Conservation (phyloP, 1,140 invertebrate species). For the Drosophila sturtevanti region DNA sequence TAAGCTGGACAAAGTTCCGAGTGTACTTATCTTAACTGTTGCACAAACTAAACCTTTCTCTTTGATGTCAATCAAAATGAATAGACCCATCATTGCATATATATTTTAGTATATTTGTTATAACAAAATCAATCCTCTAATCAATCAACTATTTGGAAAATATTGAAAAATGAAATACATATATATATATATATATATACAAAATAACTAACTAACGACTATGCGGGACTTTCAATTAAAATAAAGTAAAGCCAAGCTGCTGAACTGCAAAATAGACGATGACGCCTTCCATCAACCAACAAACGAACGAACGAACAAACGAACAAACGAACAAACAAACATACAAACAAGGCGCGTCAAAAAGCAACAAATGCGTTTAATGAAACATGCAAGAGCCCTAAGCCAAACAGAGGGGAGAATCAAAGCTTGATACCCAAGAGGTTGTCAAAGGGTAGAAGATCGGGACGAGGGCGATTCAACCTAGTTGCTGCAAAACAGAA, state of each 20-base stretch:
- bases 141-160: slow-evolving; percentile 1
- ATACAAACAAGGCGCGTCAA: slow-evolving; percentile 56
- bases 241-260: slow-evolving; percentile 34
- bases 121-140: background rate
- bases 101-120: background rate
- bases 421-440: slow-evolving; percentile 26
- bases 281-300: slow-evolving; percentile 27
- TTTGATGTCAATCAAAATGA: slow-evolving; percentile 24
- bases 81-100: background rate
- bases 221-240: slow-evolving; percentile 54
- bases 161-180: background rate
- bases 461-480: slow-evolving; percentile 29
- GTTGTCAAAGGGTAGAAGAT: background rate
- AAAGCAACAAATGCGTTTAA: slow-evolving; percentile 80
- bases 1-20: too few species aligned
- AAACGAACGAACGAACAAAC: slow-evolving; percentile 49
- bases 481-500: slow-evolving; percentile 30
- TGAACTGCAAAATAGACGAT: slow-evolving; percentile 35
- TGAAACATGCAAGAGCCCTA: slow-evolving; percentile 63
- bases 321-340: slow-evolving; percentile 36
- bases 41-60: background rate
- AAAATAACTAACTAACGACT: slow-evolving; percentile 31
- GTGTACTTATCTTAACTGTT: too few species aligned
- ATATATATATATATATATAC: background rate
- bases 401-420: slow-evolving; percentile 14